phyloP scores from a whole-genome alignment of 2,888 invertebrate species.

The Ditylenchus weischeri region DNA sequence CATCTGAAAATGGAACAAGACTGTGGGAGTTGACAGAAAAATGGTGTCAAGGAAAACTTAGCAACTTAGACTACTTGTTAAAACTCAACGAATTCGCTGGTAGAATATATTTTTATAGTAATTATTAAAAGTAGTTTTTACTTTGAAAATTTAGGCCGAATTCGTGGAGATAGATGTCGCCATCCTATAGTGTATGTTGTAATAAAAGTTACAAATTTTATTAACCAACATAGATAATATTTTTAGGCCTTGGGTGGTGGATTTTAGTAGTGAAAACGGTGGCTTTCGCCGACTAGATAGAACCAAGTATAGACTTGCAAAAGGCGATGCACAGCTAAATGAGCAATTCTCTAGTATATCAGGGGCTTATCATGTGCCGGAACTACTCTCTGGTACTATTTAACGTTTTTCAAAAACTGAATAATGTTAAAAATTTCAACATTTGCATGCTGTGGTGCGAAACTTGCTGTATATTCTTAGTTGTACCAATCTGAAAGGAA shows the following conservation, averaged over 20 bases:
- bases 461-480: too few species aligned
- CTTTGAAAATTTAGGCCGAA: conserved; percentile 64
- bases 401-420: too few species aligned
- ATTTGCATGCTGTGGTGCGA: too few species aligned
- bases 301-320: conserved; percentile 91
- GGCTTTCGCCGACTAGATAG: conserved; percentile 85
- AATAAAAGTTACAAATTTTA: too few species aligned
- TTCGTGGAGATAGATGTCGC: conserved; percentile 79
- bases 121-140: neutral
- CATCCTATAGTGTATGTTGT: conserved; percentile 75
- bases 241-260: conserved; percentile 82
- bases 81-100: conserved; percentile 70
- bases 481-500: too few species aligned
- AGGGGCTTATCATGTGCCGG: conserved; percentile 84
- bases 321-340: conserved; percentile 90
- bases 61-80: conserved; percentile 87
- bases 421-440: too few species aligned
- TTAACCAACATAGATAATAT: too few species aligned
- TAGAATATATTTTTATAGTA: neutral
- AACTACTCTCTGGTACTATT: conserved; percentile 74
- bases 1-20: neutral
- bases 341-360: conserved; percentile 70
- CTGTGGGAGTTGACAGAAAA: conserved; percentile 57
- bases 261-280: conserved; percentile 74
- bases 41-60: conserved; percentile 82